Base-by-base conservation (phyloP, 2,113 vertebrate species). In the Chaetodon trifascialis region DNA sequence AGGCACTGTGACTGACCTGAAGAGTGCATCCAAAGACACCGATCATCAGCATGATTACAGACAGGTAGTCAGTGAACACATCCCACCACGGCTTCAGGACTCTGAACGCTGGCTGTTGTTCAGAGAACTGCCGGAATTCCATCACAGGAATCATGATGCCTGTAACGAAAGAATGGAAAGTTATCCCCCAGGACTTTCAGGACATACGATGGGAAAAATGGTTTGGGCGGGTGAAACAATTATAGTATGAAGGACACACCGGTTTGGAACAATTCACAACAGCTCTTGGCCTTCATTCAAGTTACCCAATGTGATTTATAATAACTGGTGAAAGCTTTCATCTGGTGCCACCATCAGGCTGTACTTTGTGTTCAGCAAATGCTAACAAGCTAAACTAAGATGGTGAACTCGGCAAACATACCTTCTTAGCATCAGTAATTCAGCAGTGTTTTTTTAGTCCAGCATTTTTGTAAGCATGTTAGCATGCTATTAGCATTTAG, bases 61-160 rank as follows among this genome's bases (percentile, higher is more conserved):
- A 97, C 67, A 99, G 96, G 73, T 99, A 99, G 80, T 99, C 99
- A 0, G 98, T 98, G 81, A 99, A 99, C 80, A 99, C 99, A 36
- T 99, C 99, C 99, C 99, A 99, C 99, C 99, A 99, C 0, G 99
- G 99, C 92, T 99, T 99, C 88, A 99, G 96, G 78, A 99, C 98
- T 25, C 99, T 94, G 95, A 99, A 99, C 0, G 97, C 98, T 0
- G 98, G 97, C 95, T 99, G 98, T 93, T 99, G 97, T 91, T 99
- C 99, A 23, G 97, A 96, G 94, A 99, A 99, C 95, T 99, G 99
- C 3, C 98, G 96, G 86, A 99, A 99, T 94, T 99, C 98, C 0
- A 97, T 99, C 87, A 99, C 95, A 0, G 98, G 98, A 96, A 99
- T 99, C 98, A 99, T 99, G 85, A 76, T 96, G 96, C 96, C 95